These are phyloP conservation scores for Lepus europaeus DNA, from an alignment of 2,113 vertebrate genomes.

Conservation along the genomic window DNA sequence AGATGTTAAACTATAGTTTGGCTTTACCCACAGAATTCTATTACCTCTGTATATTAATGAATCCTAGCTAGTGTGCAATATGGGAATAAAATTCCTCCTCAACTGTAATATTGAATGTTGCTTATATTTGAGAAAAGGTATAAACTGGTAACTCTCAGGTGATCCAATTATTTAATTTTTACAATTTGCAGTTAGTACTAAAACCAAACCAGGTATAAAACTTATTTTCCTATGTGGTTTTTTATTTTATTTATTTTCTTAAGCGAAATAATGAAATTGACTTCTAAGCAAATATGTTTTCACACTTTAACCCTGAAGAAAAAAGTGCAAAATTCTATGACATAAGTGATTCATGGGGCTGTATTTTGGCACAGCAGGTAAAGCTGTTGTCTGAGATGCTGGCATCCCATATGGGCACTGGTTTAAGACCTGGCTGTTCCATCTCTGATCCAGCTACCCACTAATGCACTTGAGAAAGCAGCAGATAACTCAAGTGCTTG, in stretches of 20 bases:
- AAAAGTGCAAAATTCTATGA: neutral
- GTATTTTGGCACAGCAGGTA: no score
- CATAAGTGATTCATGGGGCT: neutral
- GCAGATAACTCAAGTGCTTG: no score
- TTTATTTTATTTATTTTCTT: neutral
- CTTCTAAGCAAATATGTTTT: conserved; percentile 5
- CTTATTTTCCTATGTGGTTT: neutral
- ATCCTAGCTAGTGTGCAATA: neutral
- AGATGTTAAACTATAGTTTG: neutral
- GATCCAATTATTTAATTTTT: conserved; percentile 9
- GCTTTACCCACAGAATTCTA: neutral
- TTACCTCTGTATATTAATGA: neutral
- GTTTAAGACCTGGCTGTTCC: no score
- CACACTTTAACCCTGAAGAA: conserved; percentile 7
- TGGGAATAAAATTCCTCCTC: neutral
- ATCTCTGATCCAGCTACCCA: no score
- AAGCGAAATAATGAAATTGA: neutral
- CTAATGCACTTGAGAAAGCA: no score
- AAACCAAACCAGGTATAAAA: neutral
- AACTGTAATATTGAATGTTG: neutral
- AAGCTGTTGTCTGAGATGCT: no score
- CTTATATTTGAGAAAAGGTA: neutral
- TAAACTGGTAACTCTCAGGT: neutral
- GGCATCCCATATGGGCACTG: no score
- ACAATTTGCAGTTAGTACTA: neutral